Percentiles rank a stretch among this genome's conserved stretches.
Evolutionary conservation across 1,140 invertebrate genomes (phyloP).

Genomic region (Aplysia californica): DNA sequence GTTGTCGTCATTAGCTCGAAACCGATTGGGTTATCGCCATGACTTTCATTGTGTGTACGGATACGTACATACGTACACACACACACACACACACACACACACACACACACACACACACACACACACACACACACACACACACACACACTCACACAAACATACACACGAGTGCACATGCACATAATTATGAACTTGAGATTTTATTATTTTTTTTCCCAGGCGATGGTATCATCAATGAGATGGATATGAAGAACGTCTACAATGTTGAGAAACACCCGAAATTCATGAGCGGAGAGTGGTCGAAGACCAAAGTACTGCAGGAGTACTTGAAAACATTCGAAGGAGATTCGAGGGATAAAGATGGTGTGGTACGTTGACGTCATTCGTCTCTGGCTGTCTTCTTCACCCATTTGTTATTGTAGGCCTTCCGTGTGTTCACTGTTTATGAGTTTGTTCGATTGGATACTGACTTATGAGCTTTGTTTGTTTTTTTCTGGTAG

Average conservation of each 20-base stretch:
- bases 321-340: conserved; percentile 92
- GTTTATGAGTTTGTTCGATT: not conserved
- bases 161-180: too few species aligned
- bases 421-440: not conserved
- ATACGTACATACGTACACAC: too few species aligned
- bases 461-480: not conserved
- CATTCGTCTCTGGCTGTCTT: conserved; percentile 52
- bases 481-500: not conserved
- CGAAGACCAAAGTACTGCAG: conserved; percentile 85
- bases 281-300: conserved; percentile 88
- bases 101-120: too few species aligned
- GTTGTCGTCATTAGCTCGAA: too few species aligned
- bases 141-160: too few species aligned
- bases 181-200: too few species aligned
- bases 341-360: too few species aligned
- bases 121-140: too few species aligned
- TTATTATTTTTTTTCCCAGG: conserved; percentile 5
- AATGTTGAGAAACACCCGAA: conserved; percentile 82
- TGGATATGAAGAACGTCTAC: conserved; percentile 85
- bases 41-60: too few species aligned
- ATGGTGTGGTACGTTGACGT: conserved; percentile 79
- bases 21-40: too few species aligned
- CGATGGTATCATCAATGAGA: conserved; percentile 77
- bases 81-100: too few species aligned
- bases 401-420: not conserved